Evolutionary conservation across 2,888 invertebrate genomes (phyloP).

Genomic region (Cantharis flavilabris): DNA sequence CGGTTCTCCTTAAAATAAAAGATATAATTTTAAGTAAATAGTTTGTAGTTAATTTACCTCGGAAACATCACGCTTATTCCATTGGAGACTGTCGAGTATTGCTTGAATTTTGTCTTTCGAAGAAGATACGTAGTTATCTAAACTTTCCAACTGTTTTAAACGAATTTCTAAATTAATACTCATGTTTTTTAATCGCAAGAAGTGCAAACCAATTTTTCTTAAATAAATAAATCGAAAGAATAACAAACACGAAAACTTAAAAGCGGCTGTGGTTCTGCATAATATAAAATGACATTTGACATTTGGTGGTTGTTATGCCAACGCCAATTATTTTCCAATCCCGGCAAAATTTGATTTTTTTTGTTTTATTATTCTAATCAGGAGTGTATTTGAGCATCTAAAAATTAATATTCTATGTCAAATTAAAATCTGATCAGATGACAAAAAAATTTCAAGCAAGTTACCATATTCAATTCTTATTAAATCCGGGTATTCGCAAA

Average conservation of each 20-base stretch:
- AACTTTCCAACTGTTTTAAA: conserved; percentile 52
- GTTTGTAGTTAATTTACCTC: conserved; percentile 38
- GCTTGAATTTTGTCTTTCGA: conserved; percentile 50
- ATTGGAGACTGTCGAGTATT: conserved; percentile 47
- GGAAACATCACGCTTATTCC: conserved; percentile 46
- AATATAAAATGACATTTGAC: neutral
- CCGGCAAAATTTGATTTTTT: neutral
- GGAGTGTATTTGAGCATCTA: too few relatives aligned
- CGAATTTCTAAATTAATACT: conserved; percentile 54
- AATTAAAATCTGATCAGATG: too few relatives aligned
- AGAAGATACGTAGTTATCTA: conserved; percentile 51
- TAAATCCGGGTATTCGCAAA: too few relatives aligned
- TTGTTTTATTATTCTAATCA: too few relatives aligned
- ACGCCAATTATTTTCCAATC: neutral
- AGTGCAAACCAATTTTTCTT: neutral
- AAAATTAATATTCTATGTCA: too few relatives aligned
- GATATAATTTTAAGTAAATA: neutral
- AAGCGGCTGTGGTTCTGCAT: neutral
- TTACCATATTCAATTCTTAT: too few relatives aligned
- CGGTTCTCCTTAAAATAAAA: conserved; percentile 43
- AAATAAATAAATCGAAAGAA: neutral
- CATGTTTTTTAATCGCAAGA: conserved; percentile 39
- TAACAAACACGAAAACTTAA: neutral
- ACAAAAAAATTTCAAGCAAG: too few relatives aligned
- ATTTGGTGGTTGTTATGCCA: neutral